Conservation (phyloP, 2,113 vertebrate species). For the Atherinomorus stipes region DNA sequence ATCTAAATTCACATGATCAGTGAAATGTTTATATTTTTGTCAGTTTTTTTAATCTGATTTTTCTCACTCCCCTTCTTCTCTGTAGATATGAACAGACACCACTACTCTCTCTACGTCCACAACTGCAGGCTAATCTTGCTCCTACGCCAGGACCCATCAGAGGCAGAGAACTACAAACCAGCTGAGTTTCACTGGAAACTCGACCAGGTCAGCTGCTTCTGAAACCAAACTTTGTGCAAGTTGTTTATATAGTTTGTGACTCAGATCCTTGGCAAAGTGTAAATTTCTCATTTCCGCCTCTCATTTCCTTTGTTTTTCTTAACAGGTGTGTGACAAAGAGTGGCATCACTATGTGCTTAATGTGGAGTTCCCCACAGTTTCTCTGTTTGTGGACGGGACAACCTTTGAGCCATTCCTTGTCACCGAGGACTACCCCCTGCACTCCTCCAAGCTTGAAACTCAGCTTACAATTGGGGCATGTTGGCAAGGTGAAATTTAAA, state of each 20-base stretch:
- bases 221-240: not conserved
- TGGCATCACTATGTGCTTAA: conserved; percentile 98
- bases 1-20: not conserved
- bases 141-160: conserved; percentile 91
- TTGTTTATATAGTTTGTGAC: not conserved
- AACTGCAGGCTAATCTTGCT: conserved; percentile 94
- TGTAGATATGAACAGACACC: conserved; percentile 96
- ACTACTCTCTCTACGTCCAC: conserved; percentile 92
- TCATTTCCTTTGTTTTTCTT: not conserved
- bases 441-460: conserved; percentile 88
- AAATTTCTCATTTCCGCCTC: not conserved
- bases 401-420: conserved; percentile 94
- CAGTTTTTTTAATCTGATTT: not conserved
- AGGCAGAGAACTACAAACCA: conserved; percentile 90
- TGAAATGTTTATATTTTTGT: not conserved
- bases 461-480: conserved; percentile 96
- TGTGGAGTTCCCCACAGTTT: conserved; percentile 89
- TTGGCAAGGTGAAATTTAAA: conserved; percentile 91
- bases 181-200: conserved; percentile 99
- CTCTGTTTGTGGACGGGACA: conserved; percentile 91
- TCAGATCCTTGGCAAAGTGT: not conserved
- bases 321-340: conserved; percentile 94
- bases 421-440: conserved; percentile 94
- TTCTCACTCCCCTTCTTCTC: conserved; percentile 9
- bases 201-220: conserved; percentile 85